Base-by-base conservation (phyloP, 2,888 invertebrate genomes). In the Drosophila imparisetae region DNA sequence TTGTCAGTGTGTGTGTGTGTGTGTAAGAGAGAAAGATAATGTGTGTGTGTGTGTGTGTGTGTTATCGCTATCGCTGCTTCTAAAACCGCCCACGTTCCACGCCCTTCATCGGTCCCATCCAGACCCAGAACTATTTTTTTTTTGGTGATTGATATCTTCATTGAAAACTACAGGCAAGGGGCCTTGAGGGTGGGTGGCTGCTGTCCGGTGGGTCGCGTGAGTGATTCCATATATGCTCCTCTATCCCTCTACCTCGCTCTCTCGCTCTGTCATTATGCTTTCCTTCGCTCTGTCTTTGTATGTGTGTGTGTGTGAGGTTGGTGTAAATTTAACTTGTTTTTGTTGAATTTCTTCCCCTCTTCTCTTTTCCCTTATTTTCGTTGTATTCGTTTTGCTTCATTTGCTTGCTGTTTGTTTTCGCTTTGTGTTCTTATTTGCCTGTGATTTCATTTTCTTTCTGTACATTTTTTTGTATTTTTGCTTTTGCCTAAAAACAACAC, bases 91-190 rank as follows among this genome's bases (percentile, higher is more conserved):
- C 62, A 72, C 67, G 50, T 42, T 65, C 50, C 54, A 54, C 72
- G 53, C 71, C 71, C 34, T 42, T 29, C 32, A 36, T 42, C 34
- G 60, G 59, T 53, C 49, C 29, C 64, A 34, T 24, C 40, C 49
- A 70, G 67, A 67, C 75, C 65, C 13, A 52, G 58, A 58, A 58
- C 66, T 75, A 73, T 74, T 57, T 63, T 63, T 30, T 63, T 65
- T 82, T 78, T 66, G 80, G 59, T 83, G 86, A 83, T 89, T 83
- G 83, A 88, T 86, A 82, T 83, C 75, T 83, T 83, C 50, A 68
- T 77, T 61, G 49, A 50, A 58, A 61, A 67, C 68, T 53, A 65
- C 62, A 63, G 67, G 69, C 71, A 61, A 68, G 66, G 67, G 67
- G 81, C 73, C 68, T 79, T 68, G 70, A 80, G 70, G 66, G 78